Evolutionary conservation across 1,140 invertebrate genomes (phyloP).

Genomic region (Hycleus cichorii): DNA sequence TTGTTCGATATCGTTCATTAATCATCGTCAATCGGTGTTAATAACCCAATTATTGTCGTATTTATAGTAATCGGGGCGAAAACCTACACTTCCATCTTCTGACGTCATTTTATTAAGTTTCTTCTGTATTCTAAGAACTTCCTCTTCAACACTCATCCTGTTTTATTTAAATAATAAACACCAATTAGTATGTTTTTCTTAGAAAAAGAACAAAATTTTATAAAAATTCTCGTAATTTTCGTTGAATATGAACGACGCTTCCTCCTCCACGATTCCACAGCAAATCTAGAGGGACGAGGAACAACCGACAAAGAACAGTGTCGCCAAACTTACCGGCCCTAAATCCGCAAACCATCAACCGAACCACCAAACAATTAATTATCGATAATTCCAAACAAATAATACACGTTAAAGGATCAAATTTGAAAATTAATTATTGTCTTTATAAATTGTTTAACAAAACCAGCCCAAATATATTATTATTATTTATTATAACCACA

Average conservation of each 20-base stretch:
- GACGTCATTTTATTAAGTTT: constrained; percentile 91
- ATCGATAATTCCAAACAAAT: no score
- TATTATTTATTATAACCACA: no score
- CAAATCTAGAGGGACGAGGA: no score
- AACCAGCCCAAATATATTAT: no score
- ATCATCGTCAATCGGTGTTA: background rate
- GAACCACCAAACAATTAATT: no score
- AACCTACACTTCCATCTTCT: constrained; percentile 74
- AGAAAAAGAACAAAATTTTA: background rate
- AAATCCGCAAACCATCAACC: no score
- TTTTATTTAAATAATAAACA: background rate
- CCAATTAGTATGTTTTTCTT: background rate
- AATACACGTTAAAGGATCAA: no score
- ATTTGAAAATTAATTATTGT: no score
- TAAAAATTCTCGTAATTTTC: no score
- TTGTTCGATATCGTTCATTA: background rate
- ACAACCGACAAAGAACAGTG: no score
- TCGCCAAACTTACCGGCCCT: no score
- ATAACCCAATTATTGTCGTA: background rate
- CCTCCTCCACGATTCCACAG: background rate
- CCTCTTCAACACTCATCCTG: constrained; percentile 81
- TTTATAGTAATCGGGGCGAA: constrained; percentile 3
- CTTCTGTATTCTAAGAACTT: constrained; percentile 89
- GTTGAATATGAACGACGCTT: constrained; percentile 1
- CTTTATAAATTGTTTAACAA: no score